phyloP scores from a whole-genome alignment of 2,797 vertebrate species.

The Hippocampus kuda region DNA sequence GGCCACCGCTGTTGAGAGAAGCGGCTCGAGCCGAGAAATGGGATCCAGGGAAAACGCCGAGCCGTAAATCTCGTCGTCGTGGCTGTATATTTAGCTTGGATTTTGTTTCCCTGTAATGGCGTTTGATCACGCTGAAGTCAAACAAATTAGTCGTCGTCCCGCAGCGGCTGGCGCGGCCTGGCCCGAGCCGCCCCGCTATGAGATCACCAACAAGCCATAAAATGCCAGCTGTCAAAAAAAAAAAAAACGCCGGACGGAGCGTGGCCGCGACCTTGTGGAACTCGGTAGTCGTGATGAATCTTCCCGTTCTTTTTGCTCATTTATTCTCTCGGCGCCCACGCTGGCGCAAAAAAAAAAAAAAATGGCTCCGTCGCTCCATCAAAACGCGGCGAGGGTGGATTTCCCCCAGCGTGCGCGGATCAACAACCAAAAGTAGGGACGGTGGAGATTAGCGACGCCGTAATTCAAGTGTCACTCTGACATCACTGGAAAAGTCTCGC shows the following conservation, averaged over 20 bases:
- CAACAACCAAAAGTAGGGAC: neutral
- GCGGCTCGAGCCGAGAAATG: conserved; percentile 23
- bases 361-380: conserved; percentile 35
- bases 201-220: conserved; percentile 47
- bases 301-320: conserved; percentile 39
- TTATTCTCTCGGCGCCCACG: conserved; percentile 33
- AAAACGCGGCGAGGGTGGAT: conserved; percentile 37
- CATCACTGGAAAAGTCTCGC: conserved; percentile 49
- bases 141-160: conserved; percentile 32
- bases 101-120: conserved; percentile 31
- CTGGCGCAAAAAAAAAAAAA: conserved; percentile 10
- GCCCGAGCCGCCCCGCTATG: conserved; percentile 33
- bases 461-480: conserved; percentile 41
- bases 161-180: conserved; percentile 26
- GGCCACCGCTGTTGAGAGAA: neutral
- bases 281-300: conserved; percentile 47
- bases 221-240: conserved; percentile 41
- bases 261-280: conserved; percentile 19
- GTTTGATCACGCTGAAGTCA: conserved; percentile 32
- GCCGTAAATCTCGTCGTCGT: conserved; percentile 20
- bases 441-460: conserved; percentile 30
- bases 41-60: conserved; percentile 15
- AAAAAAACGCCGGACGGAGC: conserved; percentile 23
- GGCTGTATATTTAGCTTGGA: conserved; percentile 36
- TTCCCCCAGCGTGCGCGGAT: conserved; percentile 30